Percentiles rank a stretch among this genome's conserved stretches.
Evolutionary conservation across 2,797 vertebrate species (phyloP).

Genomic region (Knipowitschia caucasica): DNA sequence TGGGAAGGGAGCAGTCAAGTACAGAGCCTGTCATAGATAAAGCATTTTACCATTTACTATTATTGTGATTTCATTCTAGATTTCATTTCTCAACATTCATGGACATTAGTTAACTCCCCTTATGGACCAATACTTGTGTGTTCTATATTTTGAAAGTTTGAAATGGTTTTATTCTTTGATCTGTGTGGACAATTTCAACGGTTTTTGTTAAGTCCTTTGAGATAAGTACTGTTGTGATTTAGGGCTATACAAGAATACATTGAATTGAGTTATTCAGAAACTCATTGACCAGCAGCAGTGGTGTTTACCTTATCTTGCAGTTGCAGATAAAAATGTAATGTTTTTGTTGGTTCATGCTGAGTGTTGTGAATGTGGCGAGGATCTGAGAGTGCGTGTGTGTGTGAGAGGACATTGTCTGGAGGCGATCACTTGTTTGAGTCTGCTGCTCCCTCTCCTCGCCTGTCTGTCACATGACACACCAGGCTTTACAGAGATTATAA

Average conservation of each 20-base stretch:
- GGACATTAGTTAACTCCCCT: no score
- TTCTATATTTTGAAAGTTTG: no score
- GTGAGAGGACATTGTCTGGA: conserved; percentile 39
- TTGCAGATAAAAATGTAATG: conserved; percentile 47
- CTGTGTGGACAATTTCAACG: no score
- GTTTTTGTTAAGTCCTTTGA: no score
- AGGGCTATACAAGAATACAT: no score
- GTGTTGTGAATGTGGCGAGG: conserved; percentile 30
- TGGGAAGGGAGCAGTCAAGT: conserved; percentile 48
- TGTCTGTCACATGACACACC: conserved; percentile 4
- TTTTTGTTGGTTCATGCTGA: conserved; percentile 42
- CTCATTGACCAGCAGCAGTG: no score
- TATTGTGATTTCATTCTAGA: conserved; percentile 43
- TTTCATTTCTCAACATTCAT: no score
- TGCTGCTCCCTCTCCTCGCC: neutral
- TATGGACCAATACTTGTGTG: no score
- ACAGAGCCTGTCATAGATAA: conserved; percentile 61
- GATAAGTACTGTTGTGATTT: no score
- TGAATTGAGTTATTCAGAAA: no score
- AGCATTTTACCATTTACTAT: conserved; percentile 52
- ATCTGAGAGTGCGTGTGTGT: conserved; percentile 14
- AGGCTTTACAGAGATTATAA: conserved; percentile 38
- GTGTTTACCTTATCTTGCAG: no score
- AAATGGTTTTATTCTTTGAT: no score
- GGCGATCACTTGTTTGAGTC: conserved; percentile 28